Evolutionary conservation across 2,113 vertebrate genomes (phyloP).

Genomic region (Seriola quinqueradiata): DNA sequence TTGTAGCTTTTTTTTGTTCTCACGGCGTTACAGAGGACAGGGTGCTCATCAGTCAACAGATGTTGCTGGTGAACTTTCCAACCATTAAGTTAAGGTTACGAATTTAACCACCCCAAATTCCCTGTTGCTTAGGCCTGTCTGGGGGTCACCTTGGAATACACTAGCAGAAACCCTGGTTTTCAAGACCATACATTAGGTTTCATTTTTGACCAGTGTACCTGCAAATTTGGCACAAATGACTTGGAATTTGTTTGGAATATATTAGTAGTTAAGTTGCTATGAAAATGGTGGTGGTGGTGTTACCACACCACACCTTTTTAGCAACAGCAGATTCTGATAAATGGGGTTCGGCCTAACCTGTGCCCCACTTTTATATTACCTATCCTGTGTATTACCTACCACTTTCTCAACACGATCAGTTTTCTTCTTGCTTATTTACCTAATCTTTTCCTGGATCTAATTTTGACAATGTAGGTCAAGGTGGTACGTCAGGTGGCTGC

Average conservation of each 20-base stretch:
- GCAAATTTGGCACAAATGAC: neutral
- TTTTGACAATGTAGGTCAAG: neutral
- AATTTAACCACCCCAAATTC: no score
- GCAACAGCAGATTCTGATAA: neutral
- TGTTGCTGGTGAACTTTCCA: no score
- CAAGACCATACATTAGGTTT: neutral
- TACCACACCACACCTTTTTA: neutral
- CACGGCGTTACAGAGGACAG: no score
- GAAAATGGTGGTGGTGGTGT: neutral
- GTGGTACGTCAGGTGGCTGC: conserved; percentile 3
- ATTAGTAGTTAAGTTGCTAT: neutral
- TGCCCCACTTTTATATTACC: neutral
- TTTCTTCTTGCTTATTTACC: neutral
- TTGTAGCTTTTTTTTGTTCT: no score
- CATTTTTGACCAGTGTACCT: neutral
- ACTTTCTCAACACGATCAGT: neutral
- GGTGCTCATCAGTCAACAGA: no score
- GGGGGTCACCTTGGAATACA: no score
- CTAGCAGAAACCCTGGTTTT: no score
- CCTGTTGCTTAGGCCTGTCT: no score
- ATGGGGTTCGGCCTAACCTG: neutral
- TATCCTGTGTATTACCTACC: neutral
- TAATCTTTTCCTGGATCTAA: conserved; percentile 1
- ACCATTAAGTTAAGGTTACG: no score
- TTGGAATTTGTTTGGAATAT: neutral